Percentiles rank a stretch among this genome's conserved stretches.
Conservation (phyloP, 2,888 invertebrate genomes). For the Mythimna albipuncta region DNA sequence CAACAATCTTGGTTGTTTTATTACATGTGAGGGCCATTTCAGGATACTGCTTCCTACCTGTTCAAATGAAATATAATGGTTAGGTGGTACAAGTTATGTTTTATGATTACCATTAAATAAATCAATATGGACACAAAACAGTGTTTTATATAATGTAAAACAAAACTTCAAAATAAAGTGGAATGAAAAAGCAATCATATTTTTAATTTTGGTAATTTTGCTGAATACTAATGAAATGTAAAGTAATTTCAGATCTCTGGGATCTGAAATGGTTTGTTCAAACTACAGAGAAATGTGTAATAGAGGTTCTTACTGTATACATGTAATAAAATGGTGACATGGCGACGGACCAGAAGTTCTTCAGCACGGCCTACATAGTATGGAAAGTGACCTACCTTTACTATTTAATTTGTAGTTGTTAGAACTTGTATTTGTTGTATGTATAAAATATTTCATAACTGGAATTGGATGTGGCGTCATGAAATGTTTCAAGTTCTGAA, state of each 20-base stretch:
- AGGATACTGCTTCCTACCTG: not conserved
- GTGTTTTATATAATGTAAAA: constrained; percentile 2
- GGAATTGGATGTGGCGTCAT: constrained; percentile 36
- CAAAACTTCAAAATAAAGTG: not conserved
- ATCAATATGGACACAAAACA: not conserved
- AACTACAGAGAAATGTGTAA: constrained; percentile 37
- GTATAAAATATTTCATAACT: constrained; percentile 42
- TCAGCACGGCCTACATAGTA: constrained; percentile 56
- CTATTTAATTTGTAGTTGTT: constrained; percentile 56
- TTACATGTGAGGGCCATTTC: constrained; percentile 1
- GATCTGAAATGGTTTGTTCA: constrained; percentile 43
- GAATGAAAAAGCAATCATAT: not conserved
- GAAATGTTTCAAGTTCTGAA: constrained; percentile 54
- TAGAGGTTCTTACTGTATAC: constrained; percentile 27
- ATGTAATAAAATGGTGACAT: constrained; percentile 47
- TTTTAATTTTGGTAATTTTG: constrained; percentile 9
- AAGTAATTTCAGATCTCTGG: constrained; percentile 52
- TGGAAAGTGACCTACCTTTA: constrained; percentile 62
- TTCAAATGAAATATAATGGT: constrained; percentile 12
- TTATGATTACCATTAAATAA: constrained; percentile 21
- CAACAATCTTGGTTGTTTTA: not conserved
- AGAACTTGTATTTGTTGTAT: constrained; percentile 44
- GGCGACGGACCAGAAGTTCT: constrained; percentile 56
- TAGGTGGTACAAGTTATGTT: constrained; percentile 4
- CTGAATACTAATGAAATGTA: constrained; percentile 41